A percentile compares a stretch with the other conserved stretches of the same genome.
Conservation (phyloP, 2,888 invertebrate genomes). For the Ophion costatus region DNA sequence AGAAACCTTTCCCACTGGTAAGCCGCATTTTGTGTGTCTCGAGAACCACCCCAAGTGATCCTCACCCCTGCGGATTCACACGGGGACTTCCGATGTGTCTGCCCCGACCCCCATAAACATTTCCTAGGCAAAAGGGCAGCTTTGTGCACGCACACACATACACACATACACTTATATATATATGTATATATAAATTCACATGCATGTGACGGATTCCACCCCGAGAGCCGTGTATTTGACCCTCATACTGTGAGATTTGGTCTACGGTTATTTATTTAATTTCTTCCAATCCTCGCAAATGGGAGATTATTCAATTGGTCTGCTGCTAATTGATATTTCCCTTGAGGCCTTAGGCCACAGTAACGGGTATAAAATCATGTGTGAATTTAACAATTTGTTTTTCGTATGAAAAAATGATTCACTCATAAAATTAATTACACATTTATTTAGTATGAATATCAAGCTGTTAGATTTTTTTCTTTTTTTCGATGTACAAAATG, state of each 20-base stretch:
- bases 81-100: conserved; percentile 57
- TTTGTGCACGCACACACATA: neutral
- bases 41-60: conserved; percentile 31
- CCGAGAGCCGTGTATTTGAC: neutral
- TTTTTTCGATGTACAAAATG: too few species aligned
- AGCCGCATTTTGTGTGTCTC: conserved; percentile 37
- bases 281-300: conserved; percentile 1
- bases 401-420: too few species aligned
- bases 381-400: too few species aligned
- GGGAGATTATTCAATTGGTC: neutral
- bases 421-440: too few species aligned
- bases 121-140: conserved; percentile 50
- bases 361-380: too few species aligned
- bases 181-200: too few species aligned
- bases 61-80: conserved; percentile 62
- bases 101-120: conserved; percentile 46
- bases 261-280: neutral
- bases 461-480: too few species aligned
- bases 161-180: neutral
- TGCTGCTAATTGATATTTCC: neutral
- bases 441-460: too few species aligned
- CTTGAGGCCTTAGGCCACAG: too few species aligned
- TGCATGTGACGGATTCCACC: conserved; percentile 9
- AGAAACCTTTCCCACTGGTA: conserved; percentile 25
- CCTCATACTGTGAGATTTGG: neutral